Base-by-base conservation (phyloP, 2,113 vertebrate genomes). In the Triplophysa siluroides region DNA sequence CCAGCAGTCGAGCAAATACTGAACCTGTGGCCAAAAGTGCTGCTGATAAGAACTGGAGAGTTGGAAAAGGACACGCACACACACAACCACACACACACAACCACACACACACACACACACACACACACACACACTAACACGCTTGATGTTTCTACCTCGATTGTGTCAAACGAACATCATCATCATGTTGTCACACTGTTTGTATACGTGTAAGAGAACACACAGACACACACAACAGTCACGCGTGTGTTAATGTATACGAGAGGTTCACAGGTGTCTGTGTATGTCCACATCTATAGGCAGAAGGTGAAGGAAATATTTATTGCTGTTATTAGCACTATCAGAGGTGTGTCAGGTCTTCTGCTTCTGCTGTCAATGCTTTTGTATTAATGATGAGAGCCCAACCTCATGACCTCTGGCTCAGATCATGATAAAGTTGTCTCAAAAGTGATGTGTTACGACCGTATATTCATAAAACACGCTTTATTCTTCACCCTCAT, bases 1-100 rank as follows among this genome's bases (percentile, higher is more conserved):
- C 91, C 89, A 63, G 75, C 58, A 6, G 67, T 64, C 67, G 41
- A 78, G 45, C 63, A 77, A 76, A 84, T 71, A 84, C 33, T 65
- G 41, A 54, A 52, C 47, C 76, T 50, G 60, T 56, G 69, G 58
- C 76, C 75, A 47, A 52, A 45, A 71, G 58, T 68, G 76, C 14
- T 18, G 2, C 79, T 82, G 84, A 87, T 87, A 87, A 85, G 47
- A 61, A 7, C 60, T 73, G 50, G 7, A 43, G 41, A 29, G 29
- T 4, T 29, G 29, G 7, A 43, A 8, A 43, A n/a, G 60, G 18
- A 60, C 66, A 13, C 41, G 45, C 66, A 68, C 41, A 23, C 2
- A 29, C 24, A 29, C 61, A 14, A 29, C 33, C 26, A 29, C 61
- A 26, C 23, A 14, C 47, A 50, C 13, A 9, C 24, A 54, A 8